Base-by-base conservation (phyloP, 2,797 vertebrate genomes). In the Catamblyrhynchus diadema region DNA sequence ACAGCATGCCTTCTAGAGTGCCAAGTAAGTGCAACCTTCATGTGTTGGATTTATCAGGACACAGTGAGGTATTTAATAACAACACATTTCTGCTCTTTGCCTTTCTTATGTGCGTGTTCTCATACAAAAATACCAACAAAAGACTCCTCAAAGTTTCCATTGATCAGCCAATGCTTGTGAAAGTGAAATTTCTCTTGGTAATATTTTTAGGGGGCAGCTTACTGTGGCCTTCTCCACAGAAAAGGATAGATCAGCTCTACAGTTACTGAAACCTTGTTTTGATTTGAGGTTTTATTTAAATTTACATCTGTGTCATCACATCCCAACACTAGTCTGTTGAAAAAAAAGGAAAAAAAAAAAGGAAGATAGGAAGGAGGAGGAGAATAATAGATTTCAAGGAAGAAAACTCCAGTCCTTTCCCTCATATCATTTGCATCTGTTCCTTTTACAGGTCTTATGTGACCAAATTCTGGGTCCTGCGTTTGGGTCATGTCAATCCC, bases 11-110 rank as follows among this genome's bases (percentile, higher is more conserved):
- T 91, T 74, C 86, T 78, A 44, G 32, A 91, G 91, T 39, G 73
- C 62, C 84, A 60, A 51, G 18, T 54, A 90, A 95, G 78, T 75
- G 65, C 82, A 88, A 48, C 72, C 69, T 87, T 88, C 69, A 64
- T n/a, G 12, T 25, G 21, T 21, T 5, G 14, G 82, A 83, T 94
- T 91, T 86, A 88, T 75, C 51, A 45, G 87, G 80, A 64, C 87
- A 66, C 61, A 56, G 51, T 14, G 62, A 96, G 66, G 89, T 81
- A 81, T 82, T 94, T 92, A 91, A 88, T 59, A 91, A 79, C 81
- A 94, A 72, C 74, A 78, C 64, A 71, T 78, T 93, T 72, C 44
- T 74, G 62, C 39, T 81, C 69, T 91, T 78, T 91, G n/a, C 86
- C 69, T 91, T 71, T 66, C 57, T 81, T 33, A 53, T 18, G 42